phyloP scores from a whole-genome alignment of 2,888 invertebrate species.

The Pyrochroa serraticornis region DNA sequence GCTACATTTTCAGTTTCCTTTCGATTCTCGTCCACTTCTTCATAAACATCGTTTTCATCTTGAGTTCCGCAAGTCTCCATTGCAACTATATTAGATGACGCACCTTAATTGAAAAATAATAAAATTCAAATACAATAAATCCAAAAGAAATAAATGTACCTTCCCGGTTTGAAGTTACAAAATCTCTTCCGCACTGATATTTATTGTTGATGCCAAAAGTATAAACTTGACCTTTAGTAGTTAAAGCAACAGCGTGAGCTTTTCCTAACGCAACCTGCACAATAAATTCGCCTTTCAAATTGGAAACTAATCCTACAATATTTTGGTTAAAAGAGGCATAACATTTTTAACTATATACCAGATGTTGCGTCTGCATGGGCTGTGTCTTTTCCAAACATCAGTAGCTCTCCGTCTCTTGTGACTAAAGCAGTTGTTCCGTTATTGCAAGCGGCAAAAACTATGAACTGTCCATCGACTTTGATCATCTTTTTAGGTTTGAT shows the following conservation, averaged over 20 bases:
- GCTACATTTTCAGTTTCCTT: conserved; percentile 64
- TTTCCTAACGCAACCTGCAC: conserved; percentile 86
- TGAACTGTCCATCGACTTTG: conserved; percentile 84
- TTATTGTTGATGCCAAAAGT: conserved; percentile 98
- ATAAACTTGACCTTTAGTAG: conserved; percentile 86
- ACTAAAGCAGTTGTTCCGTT: conserved; percentile 94
- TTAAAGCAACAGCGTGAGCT: conserved; percentile 92
- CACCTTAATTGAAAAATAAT: conserved; percentile 30
- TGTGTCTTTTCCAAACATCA: conserved; percentile 95
- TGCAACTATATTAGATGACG: conserved; percentile 53
- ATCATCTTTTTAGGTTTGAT: conserved; percentile 91
- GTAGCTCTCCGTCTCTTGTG: conserved; percentile 85
- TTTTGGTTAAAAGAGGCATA: no score
- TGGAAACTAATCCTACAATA: conserved; percentile 49
- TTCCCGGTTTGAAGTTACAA: conserved; percentile 66
- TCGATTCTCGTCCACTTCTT: conserved; percentile 62
- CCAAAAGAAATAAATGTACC: conserved; percentile 51
- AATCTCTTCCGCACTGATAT: conserved; percentile 94
- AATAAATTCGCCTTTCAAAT: conserved; percentile 55
- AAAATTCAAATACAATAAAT: background rate
- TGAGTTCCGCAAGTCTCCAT: conserved; percentile 64
- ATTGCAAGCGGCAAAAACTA: conserved; percentile 88
- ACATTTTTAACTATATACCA: conserved; percentile 50
- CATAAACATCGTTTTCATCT: conserved; percentile 61
- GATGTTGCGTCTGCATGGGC: conserved; percentile 77